Percentiles rank a stretch among this genome's conserved stretches.
Evolutionary conservation across 1,140 invertebrate species (phyloP).

Genomic region (Proctacanthus coquilletti): DNA sequence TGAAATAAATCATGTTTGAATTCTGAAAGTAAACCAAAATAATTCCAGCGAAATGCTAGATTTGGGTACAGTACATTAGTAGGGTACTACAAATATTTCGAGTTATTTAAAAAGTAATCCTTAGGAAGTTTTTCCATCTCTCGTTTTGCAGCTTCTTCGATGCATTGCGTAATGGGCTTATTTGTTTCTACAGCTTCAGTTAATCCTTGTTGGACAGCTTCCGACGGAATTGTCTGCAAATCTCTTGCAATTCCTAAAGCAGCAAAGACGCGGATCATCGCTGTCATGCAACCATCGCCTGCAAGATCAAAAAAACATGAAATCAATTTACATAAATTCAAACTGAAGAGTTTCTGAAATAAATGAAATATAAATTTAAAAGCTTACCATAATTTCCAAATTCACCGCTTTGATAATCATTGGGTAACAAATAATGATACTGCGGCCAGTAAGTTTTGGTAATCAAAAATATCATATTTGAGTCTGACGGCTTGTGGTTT

Average conservation of each 20-base stretch:
- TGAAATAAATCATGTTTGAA: too few species aligned
- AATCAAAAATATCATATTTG: slow-evolving; percentile 54
- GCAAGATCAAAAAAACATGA: slow-evolving; percentile 10
- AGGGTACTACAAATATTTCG: slow-evolving; percentile 29
- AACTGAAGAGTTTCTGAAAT: too few species aligned
- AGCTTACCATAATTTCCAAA: slow-evolving; percentile 49
- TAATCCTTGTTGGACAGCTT: slow-evolving; percentile 42
- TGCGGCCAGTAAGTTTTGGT: slow-evolving; percentile 58
- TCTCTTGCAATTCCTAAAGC: slow-evolving; percentile 43
- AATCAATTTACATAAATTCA: neutral
- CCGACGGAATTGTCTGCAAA: slow-evolving; percentile 43
- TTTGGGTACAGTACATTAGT: too few species aligned
- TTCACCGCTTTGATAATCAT: slow-evolving; percentile 62
- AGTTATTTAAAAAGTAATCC: slow-evolving; percentile 35
- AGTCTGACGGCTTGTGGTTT: slow-evolving; percentile 53
- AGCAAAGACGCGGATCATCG: slow-evolving; percentile 48
- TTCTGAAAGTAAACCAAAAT: neutral
- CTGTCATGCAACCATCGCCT: slow-evolving; percentile 41
- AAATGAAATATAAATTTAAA: neutral
- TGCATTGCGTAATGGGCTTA: slow-evolving; percentile 34
- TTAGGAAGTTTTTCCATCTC: slow-evolving; percentile 24
- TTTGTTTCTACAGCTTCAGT: slow-evolving; percentile 35
- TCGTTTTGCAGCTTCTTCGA: slow-evolving; percentile 30
- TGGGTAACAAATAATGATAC: slow-evolving; percentile 60
- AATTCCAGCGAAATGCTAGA: too few species aligned